These are phyloP conservation scores for Camponotus pennsylvanicus DNA, from an alignment of 1,140 invertebrate genomes.

Conservation along the genomic window DNA sequence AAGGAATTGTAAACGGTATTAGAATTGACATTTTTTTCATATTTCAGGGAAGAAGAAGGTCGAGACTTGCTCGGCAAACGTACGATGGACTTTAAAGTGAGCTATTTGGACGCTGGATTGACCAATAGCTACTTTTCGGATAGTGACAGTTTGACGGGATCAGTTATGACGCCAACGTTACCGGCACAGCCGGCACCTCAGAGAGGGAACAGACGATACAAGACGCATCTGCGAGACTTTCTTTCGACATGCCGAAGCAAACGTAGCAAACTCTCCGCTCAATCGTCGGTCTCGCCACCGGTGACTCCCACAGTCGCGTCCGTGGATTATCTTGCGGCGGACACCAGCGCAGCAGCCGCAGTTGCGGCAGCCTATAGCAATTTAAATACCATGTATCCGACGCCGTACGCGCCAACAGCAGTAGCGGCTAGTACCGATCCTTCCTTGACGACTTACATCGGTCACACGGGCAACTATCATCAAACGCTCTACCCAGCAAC, in stretches of 20 bases:
- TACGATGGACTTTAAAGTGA: slow-evolving; percentile 99
- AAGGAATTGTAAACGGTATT: not conserved
- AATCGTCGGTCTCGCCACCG: slow-evolving; percentile 81
- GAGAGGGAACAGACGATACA: slow-evolving; percentile 94
- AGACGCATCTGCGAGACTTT: slow-evolving; percentile 96
- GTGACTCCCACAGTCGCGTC: slow-evolving; percentile 85
- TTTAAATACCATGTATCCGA: slow-evolving; percentile 93
- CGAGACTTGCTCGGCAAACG: slow-evolving; percentile 97
- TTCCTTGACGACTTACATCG: slow-evolving; percentile 89
- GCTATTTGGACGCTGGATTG: slow-evolving; percentile 96
- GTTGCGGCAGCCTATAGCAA: slow-evolving; percentile 93
- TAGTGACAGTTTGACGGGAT: slow-evolving; percentile 91
- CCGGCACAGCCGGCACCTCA: slow-evolving; percentile 88
- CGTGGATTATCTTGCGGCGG: slow-evolving; percentile 89
- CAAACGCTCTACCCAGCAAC: slow-evolving; percentile 90
- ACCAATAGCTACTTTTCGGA: slow-evolving; percentile 96
- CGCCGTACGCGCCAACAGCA: slow-evolving; percentile 88
- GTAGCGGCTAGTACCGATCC: slow-evolving; percentile 88
- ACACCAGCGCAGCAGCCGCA: slow-evolving; percentile 89
- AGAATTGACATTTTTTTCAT: not conserved
- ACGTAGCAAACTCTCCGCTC: slow-evolving; percentile 90
- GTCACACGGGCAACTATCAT: slow-evolving; percentile 91
- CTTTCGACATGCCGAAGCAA: slow-evolving; percentile 96
- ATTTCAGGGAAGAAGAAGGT: slow-evolving; percentile 98
- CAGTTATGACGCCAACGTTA: slow-evolving; percentile 86